Conservation (phyloP, 2,113 vertebrate species). For the Saimiri boliviensis region DNA sequence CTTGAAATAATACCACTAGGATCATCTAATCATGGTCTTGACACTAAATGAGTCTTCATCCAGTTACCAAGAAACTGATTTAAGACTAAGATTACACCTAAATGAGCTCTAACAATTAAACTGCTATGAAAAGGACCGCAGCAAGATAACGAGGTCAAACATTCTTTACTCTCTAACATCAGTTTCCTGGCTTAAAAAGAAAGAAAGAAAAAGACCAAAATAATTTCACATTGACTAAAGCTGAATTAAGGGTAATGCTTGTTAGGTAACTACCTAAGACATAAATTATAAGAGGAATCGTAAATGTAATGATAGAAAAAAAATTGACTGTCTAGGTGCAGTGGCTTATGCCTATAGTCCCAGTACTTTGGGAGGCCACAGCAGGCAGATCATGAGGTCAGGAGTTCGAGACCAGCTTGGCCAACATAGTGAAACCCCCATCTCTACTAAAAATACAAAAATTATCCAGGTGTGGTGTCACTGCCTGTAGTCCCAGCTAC, state of each 20-base stretch:
- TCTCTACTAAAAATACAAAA: no score
- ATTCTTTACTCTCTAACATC: neutral
- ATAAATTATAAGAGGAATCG: slow-evolving; percentile 1
- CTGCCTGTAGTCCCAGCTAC: no score
- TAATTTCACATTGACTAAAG: neutral
- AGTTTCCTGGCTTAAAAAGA: neutral
- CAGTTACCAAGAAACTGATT: neutral
- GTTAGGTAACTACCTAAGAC: neutral
- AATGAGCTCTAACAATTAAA: neutral
- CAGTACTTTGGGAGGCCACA: no score
- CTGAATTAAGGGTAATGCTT: slow-evolving; percentile 2
- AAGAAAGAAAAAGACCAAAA: neutral
- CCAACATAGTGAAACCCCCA: no score
- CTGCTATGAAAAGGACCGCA: neutral
- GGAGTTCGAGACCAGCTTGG: no score
- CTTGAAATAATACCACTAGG: neutral
- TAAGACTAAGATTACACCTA: neutral
- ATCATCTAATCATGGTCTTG: neutral
- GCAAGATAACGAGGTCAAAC: neutral
- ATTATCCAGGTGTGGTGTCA: no score
- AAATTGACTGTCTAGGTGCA: neutral
- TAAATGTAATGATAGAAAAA: neutral
- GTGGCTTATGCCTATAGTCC: no score
- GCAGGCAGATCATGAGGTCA: no score
- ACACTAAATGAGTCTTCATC: neutral